Evolutionary conservation across 2,113 vertebrate genomes (phyloP).

Genomic region (Xiphophorus couchianus): DNA sequence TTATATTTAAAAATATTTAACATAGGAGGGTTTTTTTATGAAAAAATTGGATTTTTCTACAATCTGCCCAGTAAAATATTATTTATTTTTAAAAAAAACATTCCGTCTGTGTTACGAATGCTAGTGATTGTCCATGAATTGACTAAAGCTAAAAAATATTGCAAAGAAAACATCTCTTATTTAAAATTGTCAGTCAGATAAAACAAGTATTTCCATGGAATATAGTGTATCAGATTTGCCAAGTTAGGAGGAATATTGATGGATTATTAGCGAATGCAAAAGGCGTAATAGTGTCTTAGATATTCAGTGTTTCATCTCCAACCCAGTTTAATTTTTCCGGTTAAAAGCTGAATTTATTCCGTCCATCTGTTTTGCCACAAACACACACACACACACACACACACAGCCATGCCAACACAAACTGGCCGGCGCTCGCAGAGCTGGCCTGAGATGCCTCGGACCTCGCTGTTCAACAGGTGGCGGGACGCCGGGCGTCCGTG

Average conservation of each 20-base stretch:
- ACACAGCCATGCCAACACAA: neutral
- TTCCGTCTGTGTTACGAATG: too few relatives aligned
- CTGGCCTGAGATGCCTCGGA: conserved; percentile 18
- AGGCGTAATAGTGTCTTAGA: neutral
- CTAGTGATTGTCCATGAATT: neutral
- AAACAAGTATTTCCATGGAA: too few relatives aligned
- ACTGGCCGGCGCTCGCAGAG: conserved; percentile 24
- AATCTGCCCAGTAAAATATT: neutral
- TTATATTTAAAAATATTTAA: neutral
- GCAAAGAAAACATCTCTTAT: too few relatives aligned
- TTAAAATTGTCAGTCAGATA: too few relatives aligned
- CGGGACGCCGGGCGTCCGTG: conserved; percentile 39
- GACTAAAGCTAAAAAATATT: neutral
- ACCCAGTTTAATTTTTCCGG: conserved; percentile 3
- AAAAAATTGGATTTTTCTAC: neutral
- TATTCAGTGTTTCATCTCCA: conserved; percentile 16
- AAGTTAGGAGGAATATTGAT: neutral
- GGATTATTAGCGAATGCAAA: neutral
- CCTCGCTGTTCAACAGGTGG: conserved; percentile 62
- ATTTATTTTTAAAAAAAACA: neutral
- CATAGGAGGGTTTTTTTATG: too few relatives aligned
- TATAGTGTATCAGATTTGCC: neutral
- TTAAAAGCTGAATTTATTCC: conserved; percentile 59
- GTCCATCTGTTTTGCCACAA: conserved; percentile 55
- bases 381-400: conserved; percentile 19